Conservation (phyloP, 2,113 vertebrate genomes). For the Calyptommatus sinebrachiatus region DNA sequence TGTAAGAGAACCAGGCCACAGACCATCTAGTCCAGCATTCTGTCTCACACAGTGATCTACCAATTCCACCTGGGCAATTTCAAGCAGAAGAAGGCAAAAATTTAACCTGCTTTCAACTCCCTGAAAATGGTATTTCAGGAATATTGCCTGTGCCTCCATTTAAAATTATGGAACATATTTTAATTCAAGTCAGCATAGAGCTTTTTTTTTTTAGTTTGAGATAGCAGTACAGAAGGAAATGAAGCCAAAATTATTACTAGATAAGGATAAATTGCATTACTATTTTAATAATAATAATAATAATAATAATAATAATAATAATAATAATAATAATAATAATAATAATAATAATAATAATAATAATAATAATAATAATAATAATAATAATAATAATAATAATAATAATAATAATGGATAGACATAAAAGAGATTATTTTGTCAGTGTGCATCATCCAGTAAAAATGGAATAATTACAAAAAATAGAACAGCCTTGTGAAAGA, state of each 20-base stretch:
- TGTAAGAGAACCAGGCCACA: too few species aligned
- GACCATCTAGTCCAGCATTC: too few species aligned
- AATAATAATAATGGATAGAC: conserved; percentile 49
- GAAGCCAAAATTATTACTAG: conserved; percentile 26
- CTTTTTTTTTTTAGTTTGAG: conserved; percentile 29
- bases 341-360: conserved; percentile 65
- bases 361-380: conserved; percentile 66
- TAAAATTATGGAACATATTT: conserved; percentile 37
- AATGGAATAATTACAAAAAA: conserved; percentile 41
- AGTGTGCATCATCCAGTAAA: conserved; percentile 38
- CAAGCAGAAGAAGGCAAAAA: too few species aligned
- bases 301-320: conserved; percentile 66
- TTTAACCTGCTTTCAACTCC: too few species aligned
- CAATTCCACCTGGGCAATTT: too few species aligned
- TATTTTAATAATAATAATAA: conserved; percentile 50
- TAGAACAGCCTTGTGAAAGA: not conserved
- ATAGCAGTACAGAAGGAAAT: not conserved
- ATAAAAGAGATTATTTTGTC: conserved; percentile 28
- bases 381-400: conserved; percentile 64
- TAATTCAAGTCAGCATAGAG: conserved; percentile 46
- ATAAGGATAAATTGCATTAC: conserved; percentile 33
- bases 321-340: conserved; percentile 64
- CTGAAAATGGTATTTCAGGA: too few species aligned
- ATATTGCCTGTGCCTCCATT: too few species aligned
- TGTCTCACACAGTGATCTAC: too few species aligned